A percentile compares a stretch with the other conserved stretches of the same genome.
Conservation (phyloP, 2,888 invertebrate genomes). For the Drosophila austrosaltans region DNA sequence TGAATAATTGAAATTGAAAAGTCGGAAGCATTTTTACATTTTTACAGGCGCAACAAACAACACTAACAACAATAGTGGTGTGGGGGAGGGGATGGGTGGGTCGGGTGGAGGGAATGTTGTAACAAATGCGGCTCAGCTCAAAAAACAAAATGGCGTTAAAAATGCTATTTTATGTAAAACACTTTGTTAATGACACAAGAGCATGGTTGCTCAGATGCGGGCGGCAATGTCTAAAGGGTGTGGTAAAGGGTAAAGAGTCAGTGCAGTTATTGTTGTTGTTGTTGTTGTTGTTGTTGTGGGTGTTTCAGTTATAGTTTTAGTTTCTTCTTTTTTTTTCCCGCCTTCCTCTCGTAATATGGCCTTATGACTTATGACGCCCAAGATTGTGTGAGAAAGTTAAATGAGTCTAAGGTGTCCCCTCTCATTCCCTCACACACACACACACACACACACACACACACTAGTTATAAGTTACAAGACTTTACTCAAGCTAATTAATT, state of each 20-base stretch:
- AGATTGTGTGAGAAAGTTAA: conserved; percentile 11
- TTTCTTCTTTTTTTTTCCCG: background rate
- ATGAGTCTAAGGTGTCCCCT: background rate
- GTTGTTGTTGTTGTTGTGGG: conserved; percentile 2
- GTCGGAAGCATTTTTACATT: conserved; percentile 80
- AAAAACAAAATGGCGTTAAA: conserved; percentile 69
- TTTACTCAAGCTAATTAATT: conserved; percentile 12
- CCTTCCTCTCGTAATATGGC: background rate
- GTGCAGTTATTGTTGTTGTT: background rate
- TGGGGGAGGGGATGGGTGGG: too few relatives aligned
- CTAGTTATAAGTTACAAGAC: conserved; percentile 1
- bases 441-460: background rate
- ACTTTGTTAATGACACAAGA: conserved; percentile 66
- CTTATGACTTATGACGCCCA: conserved; percentile 10
- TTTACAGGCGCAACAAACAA: conserved; percentile 26
- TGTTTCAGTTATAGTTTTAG: background rate
- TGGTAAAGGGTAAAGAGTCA: background rate
- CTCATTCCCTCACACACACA: too few relatives aligned
- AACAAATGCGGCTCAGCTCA: conserved; percentile 40
- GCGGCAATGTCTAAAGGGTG: background rate
- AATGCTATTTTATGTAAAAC: conserved; percentile 71
- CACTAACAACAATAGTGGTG: background rate
- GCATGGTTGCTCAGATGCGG: background rate
- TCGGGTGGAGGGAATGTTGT: conserved; percentile 26
- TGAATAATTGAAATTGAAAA: conserved; percentile 82